phyloP scores from a whole-genome alignment of 64 coral and sea anemone genomes.

The Dendronephthya gigantea region DNA sequence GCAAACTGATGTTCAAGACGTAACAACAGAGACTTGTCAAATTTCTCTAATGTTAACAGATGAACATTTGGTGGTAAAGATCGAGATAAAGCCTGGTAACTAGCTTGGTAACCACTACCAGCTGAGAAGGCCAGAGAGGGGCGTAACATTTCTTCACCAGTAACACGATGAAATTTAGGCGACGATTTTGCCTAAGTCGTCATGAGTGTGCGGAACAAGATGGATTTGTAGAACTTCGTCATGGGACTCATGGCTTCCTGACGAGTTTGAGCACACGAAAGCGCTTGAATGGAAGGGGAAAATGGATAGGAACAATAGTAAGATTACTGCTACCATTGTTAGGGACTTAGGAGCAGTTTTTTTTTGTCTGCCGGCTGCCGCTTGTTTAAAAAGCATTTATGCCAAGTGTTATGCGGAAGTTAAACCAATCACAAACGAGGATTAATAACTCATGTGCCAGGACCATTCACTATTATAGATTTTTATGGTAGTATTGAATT shows the following conservation, averaged over 20 bases:
- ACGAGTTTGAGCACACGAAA: background rate
- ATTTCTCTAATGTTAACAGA: slow-evolving; percentile 71
- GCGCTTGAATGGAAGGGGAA: background rate
- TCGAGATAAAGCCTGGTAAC: slow-evolving; percentile 49
- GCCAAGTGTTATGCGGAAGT: too few species aligned
- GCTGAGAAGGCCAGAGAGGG: slow-evolving; percentile 52
- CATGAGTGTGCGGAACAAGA: slow-evolving; percentile 38
- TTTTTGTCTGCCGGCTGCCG: too few species aligned
- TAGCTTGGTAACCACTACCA: background rate
- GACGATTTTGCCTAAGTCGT: slow-evolving; percentile 38
- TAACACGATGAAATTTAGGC: slow-evolving; percentile 55
- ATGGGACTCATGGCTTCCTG: background rate
- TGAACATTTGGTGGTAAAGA: slow-evolving; percentile 71
- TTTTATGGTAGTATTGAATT: too few species aligned
- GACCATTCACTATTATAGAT: too few species aligned
- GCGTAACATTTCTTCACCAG: slow-evolving; percentile 58
- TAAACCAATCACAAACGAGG: too few species aligned
- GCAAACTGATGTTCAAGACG: slow-evolving; percentile 85
- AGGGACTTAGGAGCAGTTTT: background rate
- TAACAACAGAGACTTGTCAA: slow-evolving; percentile 44
- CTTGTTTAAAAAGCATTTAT: too few species aligned
- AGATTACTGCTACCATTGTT: background rate
- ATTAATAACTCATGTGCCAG: too few species aligned
- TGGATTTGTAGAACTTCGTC: slow-evolving; percentile 23
- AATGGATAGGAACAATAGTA: background rate